Base-by-base conservation (phyloP, 2,113 vertebrate species). In the Atherinomorus stipes region DNA sequence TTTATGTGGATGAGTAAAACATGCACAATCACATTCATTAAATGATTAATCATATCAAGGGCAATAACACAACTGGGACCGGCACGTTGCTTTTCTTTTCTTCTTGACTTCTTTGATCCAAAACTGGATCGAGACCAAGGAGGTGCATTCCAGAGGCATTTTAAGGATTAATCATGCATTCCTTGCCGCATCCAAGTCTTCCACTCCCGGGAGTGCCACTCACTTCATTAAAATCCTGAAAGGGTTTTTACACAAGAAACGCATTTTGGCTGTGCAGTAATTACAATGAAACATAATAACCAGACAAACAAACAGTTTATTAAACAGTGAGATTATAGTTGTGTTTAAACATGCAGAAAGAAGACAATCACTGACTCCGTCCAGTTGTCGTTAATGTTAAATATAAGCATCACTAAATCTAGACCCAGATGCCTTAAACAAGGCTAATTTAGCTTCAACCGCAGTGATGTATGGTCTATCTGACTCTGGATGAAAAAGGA, bases 81-180 rank as follows among this genome's bases (percentile, higher is more conserved):
- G 40, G 56, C 22, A 22, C 34, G 56, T 21, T 13, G 19, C 40
- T 84, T 70, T 71, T 77, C 38, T 67, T 71, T 68, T 52, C 11
- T 37, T 63, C 45, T 16, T 16, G 0, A 19, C 15, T 49, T 64
- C 81, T 91, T 86, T 91, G 88, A 89, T 90, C 79, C 38, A 11
- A 69, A 85, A 66, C 63, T 84, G 89, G 78, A 85, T 79, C 21
- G 51, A 63, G 74, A 85, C 71, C 82, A 87, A 73, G 26, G 60
- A 80, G 74, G 56, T 64, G 73, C 73, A 88, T 90, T 90, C 87
- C 85, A 74, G 71, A 82, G 78, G 63, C 53, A 31, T 83, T 84
- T 71, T 13, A 59, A 63, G 85, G 76, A 88, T 90, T 86, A 81
- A 86, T 90, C 85, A 83, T 67, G 64, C 81, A 83, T 87, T 90